Evolutionary conservation across 1,140 invertebrate species (phyloP).

Genomic region (Drosophila serrata): DNA sequence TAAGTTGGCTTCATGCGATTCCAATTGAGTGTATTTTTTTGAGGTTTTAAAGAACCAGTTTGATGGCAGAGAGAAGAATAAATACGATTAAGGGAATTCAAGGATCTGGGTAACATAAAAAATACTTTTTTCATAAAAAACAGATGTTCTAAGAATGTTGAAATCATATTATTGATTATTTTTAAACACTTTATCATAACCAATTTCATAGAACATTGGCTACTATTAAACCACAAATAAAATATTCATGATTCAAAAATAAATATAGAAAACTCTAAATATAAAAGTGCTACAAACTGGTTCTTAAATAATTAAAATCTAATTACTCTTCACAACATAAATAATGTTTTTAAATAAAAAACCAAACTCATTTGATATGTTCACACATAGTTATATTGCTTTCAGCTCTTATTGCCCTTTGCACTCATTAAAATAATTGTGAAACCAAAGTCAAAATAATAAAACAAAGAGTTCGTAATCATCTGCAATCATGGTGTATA

Average conservation of each 20-base stretch:
- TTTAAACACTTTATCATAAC: not conserved
- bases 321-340: not conserved
- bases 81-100: not conserved
- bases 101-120: not conserved
- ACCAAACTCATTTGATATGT: slow-evolving; percentile 62
- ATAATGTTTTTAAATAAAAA: not conserved
- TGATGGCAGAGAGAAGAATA: not conserved
- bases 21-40: slow-evolving; percentile 4
- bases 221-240: not conserved
- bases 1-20: slow-evolving; percentile 10
- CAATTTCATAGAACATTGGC: not conserved
- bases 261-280: not conserved
- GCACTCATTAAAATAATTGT: slow-evolving; percentile 37
- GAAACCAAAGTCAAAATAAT: slow-evolving; percentile 27
- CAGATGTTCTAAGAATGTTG: not conserved
- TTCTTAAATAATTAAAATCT: not conserved
- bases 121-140: not conserved
- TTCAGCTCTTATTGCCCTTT: slow-evolving; percentile 66
- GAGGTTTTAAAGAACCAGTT: slow-evolving; percentile 16
- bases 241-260: not conserved
- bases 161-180: not conserved
- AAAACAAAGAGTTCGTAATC: slow-evolving; percentile 36
- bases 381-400: slow-evolving; percentile 45
- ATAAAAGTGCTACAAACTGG: slow-evolving; percentile 1
- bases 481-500: slow-evolving; percentile 56